These are phyloP conservation scores for Pyrrhia umbra DNA, from an alignment of 2,888 invertebrate species.

Conservation along the genomic window DNA sequence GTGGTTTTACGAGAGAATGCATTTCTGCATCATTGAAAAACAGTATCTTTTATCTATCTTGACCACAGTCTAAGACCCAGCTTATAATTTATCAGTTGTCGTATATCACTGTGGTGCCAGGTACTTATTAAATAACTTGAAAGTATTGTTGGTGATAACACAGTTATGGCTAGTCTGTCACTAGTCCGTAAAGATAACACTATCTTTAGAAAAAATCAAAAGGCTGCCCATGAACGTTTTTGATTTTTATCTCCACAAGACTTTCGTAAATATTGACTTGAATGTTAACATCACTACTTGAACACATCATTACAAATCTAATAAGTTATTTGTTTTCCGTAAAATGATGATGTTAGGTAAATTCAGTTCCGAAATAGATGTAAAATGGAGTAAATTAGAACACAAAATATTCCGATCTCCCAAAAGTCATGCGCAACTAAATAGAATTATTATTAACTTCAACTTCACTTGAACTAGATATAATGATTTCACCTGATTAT, in stretches of 20 bases:
- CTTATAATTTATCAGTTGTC: conserved; percentile 20
- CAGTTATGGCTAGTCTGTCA: conserved; percentile 10
- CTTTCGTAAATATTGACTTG: too few species aligned
- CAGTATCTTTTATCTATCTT: conserved; percentile 3
- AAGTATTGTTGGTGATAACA: conserved; percentile 27
- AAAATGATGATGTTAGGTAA: too few species aligned
- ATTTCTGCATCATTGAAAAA: not conserved
- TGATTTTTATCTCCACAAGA: not conserved
- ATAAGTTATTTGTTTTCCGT: too few species aligned
- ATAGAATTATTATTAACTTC: conserved; percentile 20
- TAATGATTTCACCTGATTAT: conserved; percentile 23
- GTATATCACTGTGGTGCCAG: conserved; percentile 9
- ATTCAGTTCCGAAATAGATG: not conserved
- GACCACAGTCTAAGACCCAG: conserved; percentile 5
- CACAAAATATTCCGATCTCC: conserved; percentile 8
- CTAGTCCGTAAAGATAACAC: conserved; percentile 5
- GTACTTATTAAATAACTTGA: conserved; percentile 17
- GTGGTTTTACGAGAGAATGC: not conserved
- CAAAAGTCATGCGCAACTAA: conserved; percentile 14
- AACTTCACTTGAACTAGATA: not conserved
- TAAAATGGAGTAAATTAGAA: conserved; percentile 4
- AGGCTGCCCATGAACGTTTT: not conserved
- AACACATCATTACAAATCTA: too few species aligned
- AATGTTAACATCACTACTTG: too few species aligned
- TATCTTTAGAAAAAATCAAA: not conserved